A percentile compares a stretch with the other conserved stretches of the same genome.
phyloP scores from a whole-genome alignment of 2,797 vertebrate genomes.

The Phoebastria nigripes region DNA sequence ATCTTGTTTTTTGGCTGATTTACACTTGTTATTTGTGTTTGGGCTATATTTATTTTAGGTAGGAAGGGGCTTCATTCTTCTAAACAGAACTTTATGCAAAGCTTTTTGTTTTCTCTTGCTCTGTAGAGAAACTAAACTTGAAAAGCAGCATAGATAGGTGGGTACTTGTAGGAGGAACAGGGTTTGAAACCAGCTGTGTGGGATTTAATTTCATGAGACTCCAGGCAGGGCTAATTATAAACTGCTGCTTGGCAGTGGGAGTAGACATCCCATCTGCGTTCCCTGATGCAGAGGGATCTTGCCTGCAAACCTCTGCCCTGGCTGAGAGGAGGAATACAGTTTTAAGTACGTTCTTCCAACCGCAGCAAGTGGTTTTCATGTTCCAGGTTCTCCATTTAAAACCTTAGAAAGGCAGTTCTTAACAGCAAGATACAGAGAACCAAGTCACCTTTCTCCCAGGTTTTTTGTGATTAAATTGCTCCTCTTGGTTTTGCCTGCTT shows the following conservation, averaged over 20 bases:
- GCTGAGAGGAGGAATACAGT: neutral
- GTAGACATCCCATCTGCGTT: neutral
- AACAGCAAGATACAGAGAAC: neutral
- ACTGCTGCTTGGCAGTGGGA: neutral
- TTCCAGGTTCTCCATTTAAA: neutral
- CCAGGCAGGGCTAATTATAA: constrained; percentile 43
- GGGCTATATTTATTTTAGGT: neutral
- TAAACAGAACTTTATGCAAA: neutral
- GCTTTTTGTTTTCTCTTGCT: neutral
- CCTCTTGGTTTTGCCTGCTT: neutral
- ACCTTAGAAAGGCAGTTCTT: neutral
- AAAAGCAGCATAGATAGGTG: neutral
- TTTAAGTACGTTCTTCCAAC: neutral
- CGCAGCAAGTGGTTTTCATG: neutral
- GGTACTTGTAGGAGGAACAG: neutral
- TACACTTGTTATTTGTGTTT: neutral
- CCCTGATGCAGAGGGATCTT: neutral
- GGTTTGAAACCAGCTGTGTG: neutral
- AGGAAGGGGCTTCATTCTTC: neutral
- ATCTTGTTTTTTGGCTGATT: neutral
- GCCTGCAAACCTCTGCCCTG: neutral
- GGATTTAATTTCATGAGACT: neutral
- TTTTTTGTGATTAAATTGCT: neutral
- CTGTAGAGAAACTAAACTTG: neutral
- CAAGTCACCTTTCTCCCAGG: neutral